A percentile compares a stretch with the other conserved stretches of the same genome.
Evolutionary conservation across 2,797 vertebrate species (phyloP).

Genomic region (Rousettus madagascariensis): DNA sequence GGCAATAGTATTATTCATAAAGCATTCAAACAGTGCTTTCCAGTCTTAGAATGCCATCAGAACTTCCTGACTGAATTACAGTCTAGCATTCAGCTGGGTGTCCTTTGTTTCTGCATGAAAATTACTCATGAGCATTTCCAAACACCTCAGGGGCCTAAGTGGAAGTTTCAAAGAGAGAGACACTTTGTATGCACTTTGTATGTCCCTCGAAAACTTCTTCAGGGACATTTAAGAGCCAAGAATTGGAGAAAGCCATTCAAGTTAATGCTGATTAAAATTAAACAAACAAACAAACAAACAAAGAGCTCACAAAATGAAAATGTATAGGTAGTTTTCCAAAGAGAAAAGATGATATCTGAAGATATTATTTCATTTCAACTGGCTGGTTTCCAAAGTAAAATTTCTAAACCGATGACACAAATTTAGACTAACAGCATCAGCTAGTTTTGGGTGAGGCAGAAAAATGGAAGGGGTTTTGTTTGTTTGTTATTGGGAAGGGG

Average conservation of each 20-base stretch:
- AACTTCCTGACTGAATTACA: slow-evolving; percentile 57
- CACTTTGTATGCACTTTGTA: not conserved
- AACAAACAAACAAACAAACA: not conserved
- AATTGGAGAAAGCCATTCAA: slow-evolving; percentile 36
- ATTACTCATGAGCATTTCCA: slow-evolving; percentile 46
- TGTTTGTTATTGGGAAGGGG: not conserved
- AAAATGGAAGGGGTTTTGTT: not conserved
- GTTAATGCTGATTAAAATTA: not conserved
- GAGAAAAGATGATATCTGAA: not conserved
- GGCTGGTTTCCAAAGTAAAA: not conserved
- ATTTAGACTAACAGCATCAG: not conserved
- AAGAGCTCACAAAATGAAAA: not conserved
- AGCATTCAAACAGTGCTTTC: slow-evolving; percentile 62
- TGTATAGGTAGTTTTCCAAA: not conserved
- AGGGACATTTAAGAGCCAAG: not conserved
- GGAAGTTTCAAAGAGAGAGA: slow-evolving; percentile 12
- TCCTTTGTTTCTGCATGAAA: slow-evolving; percentile 49
- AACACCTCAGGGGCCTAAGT: not conserved
- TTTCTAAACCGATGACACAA: not conserved
- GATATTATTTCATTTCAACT: not conserved
- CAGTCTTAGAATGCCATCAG: slow-evolving; percentile 62
- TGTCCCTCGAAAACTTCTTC: slow-evolving; percentile 4
- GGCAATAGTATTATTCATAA: slow-evolving; percentile 68
- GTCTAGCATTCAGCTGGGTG: not conserved
- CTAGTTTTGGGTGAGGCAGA: not conserved